Conservation (phyloP, 2,888 invertebrate genomes). For the Leptinotarsa peninsularis region DNA sequence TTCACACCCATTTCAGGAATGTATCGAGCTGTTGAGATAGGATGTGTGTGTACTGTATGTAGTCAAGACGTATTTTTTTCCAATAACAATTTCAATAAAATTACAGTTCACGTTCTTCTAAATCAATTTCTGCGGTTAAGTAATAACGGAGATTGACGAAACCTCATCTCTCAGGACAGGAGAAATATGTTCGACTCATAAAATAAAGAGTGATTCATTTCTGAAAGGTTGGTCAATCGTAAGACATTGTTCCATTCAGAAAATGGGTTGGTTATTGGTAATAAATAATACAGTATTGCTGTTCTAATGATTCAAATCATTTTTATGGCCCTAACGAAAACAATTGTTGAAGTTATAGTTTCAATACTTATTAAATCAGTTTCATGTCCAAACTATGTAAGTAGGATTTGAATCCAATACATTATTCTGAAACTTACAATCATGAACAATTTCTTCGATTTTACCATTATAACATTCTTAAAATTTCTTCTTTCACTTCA, state of each 20-base stretch:
- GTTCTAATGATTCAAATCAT: too few relatives aligned
- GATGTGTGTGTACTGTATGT: background rate
- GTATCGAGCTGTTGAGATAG: background rate
- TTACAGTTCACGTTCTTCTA: constrained; percentile 1
- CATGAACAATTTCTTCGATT: too few relatives aligned
- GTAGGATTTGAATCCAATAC: too few relatives aligned
- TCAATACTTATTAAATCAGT: too few relatives aligned
- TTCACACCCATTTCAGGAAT: background rate
- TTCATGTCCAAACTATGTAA: too few relatives aligned
- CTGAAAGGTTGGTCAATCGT: constrained; percentile 7
- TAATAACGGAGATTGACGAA: constrained; percentile 10
- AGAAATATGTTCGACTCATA: constrained; percentile 13
- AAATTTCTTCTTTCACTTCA: too few relatives aligned
- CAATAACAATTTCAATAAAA: constrained; percentile 6
- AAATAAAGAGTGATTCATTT: constrained; percentile 3
- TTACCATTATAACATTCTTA: too few relatives aligned
- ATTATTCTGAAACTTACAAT: too few relatives aligned
- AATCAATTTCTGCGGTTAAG: constrained; percentile 13
- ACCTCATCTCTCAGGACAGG: constrained; percentile 11
- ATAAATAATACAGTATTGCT: background rate
- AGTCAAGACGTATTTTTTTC: background rate
- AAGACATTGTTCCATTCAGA: background rate
- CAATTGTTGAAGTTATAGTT: too few relatives aligned
- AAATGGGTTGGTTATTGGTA: background rate
- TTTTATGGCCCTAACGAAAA: too few relatives aligned